These are phyloP conservation scores for Enteromius viviparus DNA, from an alignment of 2,797 vertebrate species.

Conservation along the genomic window DNA sequence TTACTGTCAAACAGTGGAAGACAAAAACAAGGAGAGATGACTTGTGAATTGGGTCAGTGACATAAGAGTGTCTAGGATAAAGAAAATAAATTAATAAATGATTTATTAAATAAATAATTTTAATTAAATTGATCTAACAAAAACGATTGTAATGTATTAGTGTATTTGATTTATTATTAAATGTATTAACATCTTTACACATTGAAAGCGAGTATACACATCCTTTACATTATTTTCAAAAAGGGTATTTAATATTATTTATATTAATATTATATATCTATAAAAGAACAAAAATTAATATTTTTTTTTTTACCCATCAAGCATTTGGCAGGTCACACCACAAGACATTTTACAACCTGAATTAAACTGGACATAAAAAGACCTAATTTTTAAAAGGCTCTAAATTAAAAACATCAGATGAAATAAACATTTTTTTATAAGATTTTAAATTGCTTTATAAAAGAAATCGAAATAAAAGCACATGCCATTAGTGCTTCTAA, in stretches of 20 bases:
- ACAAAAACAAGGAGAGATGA: constrained; percentile 66
- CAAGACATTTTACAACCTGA: constrained; percentile 8
- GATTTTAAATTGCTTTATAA: neutral
- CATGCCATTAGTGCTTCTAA: constrained; percentile 36
- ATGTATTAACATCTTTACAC: neutral
- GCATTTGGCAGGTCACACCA: neutral
- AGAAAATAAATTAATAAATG: neutral
- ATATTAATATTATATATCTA: too few species aligned
- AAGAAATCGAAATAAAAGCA: constrained; percentile 29
- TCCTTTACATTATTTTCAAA: neutral
- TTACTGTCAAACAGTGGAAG: constrained; percentile 91
- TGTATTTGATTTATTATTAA: neutral
- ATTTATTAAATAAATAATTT: too few species aligned
- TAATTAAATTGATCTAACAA: too few species aligned
- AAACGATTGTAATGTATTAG: neutral
- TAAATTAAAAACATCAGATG: neutral
- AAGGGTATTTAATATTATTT: neutral
- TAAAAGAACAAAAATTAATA: too few species aligned
- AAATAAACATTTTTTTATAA: neutral
- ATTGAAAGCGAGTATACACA: neutral
- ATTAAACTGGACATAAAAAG: neutral
- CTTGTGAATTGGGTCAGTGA: constrained; percentile 46
- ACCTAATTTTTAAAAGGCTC: neutral
- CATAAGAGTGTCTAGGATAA: neutral
- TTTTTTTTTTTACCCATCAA: neutral